Conservation (phyloP, 2,888 invertebrate genomes). For the Thumatha senex region DNA sequence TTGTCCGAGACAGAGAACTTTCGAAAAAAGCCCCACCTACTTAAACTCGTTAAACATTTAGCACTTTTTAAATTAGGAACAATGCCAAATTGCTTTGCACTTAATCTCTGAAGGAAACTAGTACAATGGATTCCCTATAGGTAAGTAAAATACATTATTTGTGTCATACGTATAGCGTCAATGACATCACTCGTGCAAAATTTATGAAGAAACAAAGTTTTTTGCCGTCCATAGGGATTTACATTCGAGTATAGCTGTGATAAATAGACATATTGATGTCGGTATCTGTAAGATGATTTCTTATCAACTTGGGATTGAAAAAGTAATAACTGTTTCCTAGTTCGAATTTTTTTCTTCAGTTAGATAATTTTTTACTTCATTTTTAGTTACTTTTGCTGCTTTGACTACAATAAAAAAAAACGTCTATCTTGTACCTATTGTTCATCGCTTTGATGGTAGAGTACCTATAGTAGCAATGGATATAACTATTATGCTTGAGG, state of each 20-base stretch:
- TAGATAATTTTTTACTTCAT: background rate
- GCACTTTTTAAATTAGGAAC: constrained; percentile 16
- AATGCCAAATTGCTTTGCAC: constrained; percentile 20
- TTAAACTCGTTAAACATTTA: constrained; percentile 22
- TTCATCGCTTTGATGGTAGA: too few species aligned
- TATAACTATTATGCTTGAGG: too few species aligned
- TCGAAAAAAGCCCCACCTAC: constrained; percentile 21
- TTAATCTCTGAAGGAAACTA: constrained; percentile 12
- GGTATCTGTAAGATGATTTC: constrained; percentile 20
- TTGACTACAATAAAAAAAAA: too few species aligned
- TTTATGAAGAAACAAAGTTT: constrained; percentile 28
- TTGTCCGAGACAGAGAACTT: constrained; percentile 32
- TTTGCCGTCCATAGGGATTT: constrained; percentile 16
- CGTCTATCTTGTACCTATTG: too few species aligned
- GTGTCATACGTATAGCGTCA: background rate
- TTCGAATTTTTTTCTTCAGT: background rate
- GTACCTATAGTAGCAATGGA: too few species aligned
- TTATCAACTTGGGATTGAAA: constrained; percentile 16
- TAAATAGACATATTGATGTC: constrained; percentile 22
- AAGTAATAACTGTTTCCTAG: background rate
- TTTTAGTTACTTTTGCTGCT: background rate
- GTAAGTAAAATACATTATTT: constrained; percentile 9
- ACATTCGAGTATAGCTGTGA: constrained; percentile 24
- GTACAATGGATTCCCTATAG: constrained; percentile 11
- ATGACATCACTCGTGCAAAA: constrained; percentile 7